Evolutionary conservation across 2,113 vertebrate species (phyloP).

Genomic region (Saguinus imperator): DNA sequence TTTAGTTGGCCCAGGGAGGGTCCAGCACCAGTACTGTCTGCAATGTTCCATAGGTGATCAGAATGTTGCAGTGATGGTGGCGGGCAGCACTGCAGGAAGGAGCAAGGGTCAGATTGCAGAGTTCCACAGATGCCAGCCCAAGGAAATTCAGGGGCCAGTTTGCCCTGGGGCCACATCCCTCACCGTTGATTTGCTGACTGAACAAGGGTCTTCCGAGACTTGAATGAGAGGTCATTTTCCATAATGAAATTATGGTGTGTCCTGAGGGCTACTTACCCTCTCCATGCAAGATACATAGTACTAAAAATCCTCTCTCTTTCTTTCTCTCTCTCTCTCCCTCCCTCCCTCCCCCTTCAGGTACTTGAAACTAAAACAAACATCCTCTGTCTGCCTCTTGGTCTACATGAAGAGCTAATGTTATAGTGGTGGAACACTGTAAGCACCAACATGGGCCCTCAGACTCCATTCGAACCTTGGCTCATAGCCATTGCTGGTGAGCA

Average conservation of each 20-base stretch:
- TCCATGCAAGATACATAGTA: neutral
- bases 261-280: neutral
- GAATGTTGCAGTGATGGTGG: no score
- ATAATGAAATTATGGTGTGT: neutral
- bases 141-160: neutral
- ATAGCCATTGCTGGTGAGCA: neutral
- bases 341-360: neutral
- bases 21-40: neutral
- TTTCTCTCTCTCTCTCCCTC: neutral
- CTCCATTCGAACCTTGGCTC: neutral
- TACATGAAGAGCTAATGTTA: neutral
- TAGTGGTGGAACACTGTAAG: neutral
- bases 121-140: neutral
- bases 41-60: neutral
- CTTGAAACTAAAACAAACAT: neutral
- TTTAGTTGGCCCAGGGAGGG: neutral
- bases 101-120: no score
- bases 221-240: neutral
- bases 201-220: neutral
- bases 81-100: no score
- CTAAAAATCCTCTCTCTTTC: neutral
- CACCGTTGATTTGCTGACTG: neutral
- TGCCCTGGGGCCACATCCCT: neutral
- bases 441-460: neutral
- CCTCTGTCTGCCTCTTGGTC: neutral